Evolutionary conservation across 2,888 invertebrate genomes (phyloP).

Genomic region (Orthosia gracilis): DNA sequence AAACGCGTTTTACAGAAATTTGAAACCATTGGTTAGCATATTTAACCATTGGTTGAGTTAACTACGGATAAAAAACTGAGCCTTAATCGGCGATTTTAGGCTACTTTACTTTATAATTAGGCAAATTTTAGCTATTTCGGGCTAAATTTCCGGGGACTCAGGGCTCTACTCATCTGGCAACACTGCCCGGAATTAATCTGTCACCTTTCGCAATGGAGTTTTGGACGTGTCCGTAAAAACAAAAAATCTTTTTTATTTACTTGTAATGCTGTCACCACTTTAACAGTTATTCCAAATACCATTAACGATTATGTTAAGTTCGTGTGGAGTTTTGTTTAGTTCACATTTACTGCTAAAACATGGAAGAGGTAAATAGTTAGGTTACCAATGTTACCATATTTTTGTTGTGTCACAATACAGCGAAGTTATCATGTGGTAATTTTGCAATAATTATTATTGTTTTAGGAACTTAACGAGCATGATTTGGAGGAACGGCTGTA

Average conservation of each 20-base stretch:
- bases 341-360: slow-evolving; percentile 85
- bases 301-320: slow-evolving; percentile 88
- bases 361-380: slow-evolving; percentile 87
- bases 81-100: too few relatives aligned
- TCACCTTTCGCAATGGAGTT: slow-evolving; percentile 83
- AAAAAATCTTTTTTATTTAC: slow-evolving; percentile 84
- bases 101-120: too few relatives aligned
- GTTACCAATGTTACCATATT: slow-evolving; percentile 77
- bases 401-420: slow-evolving; percentile 83
- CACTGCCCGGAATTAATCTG: slow-evolving; percentile 55
- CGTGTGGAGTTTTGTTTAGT: slow-evolving; percentile 82
- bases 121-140: too few relatives aligned
- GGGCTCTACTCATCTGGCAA: too few relatives aligned
- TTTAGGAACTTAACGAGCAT: slow-evolving; percentile 89
- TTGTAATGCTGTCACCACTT: slow-evolving; percentile 85
- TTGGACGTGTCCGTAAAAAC: slow-evolving; percentile 87
- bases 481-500: slow-evolving; percentile 88
- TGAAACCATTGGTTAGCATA: too few relatives aligned
- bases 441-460: slow-evolving; percentile 76
- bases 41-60: too few relatives aligned
- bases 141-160: too few relatives aligned
- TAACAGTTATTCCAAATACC: slow-evolving; percentile 80
- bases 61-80: too few relatives aligned
- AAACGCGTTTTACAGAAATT: too few relatives aligned
- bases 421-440: slow-evolving; percentile 70